Base-by-base conservation (phyloP, 2,888 invertebrate species). In the Lasioglossum lativentre region DNA sequence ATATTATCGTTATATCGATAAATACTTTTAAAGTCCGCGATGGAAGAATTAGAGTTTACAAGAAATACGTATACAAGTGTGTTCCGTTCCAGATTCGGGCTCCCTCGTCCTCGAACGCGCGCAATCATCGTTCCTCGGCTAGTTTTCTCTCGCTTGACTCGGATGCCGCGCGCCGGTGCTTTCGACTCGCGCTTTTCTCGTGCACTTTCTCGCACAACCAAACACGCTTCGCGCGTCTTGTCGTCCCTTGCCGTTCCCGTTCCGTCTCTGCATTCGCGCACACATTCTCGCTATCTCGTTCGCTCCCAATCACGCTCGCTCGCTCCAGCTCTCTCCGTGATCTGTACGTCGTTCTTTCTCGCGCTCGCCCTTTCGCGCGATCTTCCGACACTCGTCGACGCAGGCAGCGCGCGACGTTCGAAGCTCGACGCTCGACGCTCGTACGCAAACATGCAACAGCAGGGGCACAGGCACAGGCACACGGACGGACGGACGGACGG, bases 11-110 rank as follows among this genome's bases (percentile, higher is more conserved):
- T 95, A 95, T 94, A 92, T 94, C 94, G 95, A 95, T 95, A 95
- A 95, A 95, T 95, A 95, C 94, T 94, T 95, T 95, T 94, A 93
- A 95, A 95, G 94, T 95, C 93, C 95, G 94, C 95, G 95, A 94
- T 95, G 96, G 96, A 96, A 96, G 96, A 96, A 96, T 96, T 96
- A 96, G 96, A 96, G 96, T 96, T 96, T 96, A 96, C 96, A 96
- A 95, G 95, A 96, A 95, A 97, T 96, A 97, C 97, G 97, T 97
- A 97, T 97, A 97, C 97, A 96, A 96, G 96, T 97, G 96, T 97
- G 92, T 94, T 91, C 91, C 91, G 90, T 91, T 91, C 90, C 87
- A 86, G 86, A 86, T 85, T 77, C 78, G 86, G 86, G 78, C 86
- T 81, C 78, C 83, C 82, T 79, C 86, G 82, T 88, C 83, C 79